These are phyloP conservation scores for Premnoplex brunnescens DNA, from an alignment of 2,797 vertebrate species.

Conservation along the genomic window DNA sequence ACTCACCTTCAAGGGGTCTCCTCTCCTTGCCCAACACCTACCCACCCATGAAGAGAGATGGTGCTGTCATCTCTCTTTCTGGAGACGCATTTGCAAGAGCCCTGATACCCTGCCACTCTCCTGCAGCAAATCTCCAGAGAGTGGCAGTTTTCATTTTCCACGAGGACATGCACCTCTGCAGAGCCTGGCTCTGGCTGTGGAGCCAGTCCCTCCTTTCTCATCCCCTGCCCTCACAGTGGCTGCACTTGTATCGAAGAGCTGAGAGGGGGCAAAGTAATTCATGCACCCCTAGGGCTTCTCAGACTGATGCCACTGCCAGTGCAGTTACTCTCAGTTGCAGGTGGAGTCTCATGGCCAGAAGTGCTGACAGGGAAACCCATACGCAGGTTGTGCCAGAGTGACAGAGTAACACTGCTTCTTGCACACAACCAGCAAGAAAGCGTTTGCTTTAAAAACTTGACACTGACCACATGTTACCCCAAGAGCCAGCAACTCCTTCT, in stretches of 20 bases:
- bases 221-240: neutral
- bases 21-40: neutral
- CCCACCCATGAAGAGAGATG: neutral
- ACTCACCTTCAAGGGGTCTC: rapidly evolving
- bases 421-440: neutral
- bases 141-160: neutral
- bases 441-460: neutral
- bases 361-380: neutral
- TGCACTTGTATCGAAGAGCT: neutral
- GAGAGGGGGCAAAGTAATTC: neutral
- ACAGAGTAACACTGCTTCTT: neutral
- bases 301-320: neutral
- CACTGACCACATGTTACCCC: neutral
- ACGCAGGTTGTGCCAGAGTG: neutral
- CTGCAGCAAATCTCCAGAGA: neutral
- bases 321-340: neutral
- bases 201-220: neutral
- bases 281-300: neutral
- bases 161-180: neutral
- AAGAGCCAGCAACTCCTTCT: neutral
- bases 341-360: neutral
- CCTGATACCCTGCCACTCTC: neutral
- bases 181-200: neutral
- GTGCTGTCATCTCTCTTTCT: neutral
- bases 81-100: neutral